phyloP scores from a whole-genome alignment of 2,113 vertebrate species.

The Poeciliopsis turrubarensis region DNA sequence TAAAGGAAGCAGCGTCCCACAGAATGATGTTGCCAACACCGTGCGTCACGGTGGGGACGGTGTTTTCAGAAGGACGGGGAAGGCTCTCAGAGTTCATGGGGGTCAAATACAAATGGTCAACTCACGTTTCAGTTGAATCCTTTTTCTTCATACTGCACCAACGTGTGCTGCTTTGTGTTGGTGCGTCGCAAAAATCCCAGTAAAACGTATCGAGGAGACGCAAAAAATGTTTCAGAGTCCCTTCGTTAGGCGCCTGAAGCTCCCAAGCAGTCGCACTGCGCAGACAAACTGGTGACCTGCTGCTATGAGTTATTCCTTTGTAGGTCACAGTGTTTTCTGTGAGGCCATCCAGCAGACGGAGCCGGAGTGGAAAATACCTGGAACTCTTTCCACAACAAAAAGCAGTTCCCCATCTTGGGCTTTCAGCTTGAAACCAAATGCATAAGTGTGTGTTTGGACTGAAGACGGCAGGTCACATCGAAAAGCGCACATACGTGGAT shows the following conservation, averaged over 20 bases:
- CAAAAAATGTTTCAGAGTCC: too few relatives aligned
- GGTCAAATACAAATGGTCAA: neutral
- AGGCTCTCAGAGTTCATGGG: neutral
- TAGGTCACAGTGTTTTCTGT: conserved; percentile 45
- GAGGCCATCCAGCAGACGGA: conserved; percentile 36
- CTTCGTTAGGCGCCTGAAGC: neutral
- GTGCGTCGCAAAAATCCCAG: neutral
- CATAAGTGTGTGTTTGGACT: conserved; percentile 14
- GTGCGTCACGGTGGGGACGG: neutral
- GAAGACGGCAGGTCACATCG: conserved; percentile 22
- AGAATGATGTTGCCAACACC: neutral
- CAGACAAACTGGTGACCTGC: conserved; percentile 14
- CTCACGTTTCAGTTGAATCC: neutral
- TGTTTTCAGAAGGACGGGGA: neutral
- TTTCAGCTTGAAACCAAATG: neutral
- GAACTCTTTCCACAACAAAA: conserved; percentile 31
- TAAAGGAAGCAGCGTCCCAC: too few relatives aligned
- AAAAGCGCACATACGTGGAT: neutral
- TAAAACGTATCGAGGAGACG: neutral
- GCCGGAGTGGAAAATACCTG: conserved; percentile 62
- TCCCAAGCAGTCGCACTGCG: neutral
- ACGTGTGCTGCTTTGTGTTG: neutral
- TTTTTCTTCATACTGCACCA: neutral
- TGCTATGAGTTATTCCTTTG: conserved; percentile 35
- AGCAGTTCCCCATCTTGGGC: conserved; percentile 28